Evolutionary conservation across 2,113 vertebrate species (phyloP).

Genomic region (Thamnophis sirtalis): DNA sequence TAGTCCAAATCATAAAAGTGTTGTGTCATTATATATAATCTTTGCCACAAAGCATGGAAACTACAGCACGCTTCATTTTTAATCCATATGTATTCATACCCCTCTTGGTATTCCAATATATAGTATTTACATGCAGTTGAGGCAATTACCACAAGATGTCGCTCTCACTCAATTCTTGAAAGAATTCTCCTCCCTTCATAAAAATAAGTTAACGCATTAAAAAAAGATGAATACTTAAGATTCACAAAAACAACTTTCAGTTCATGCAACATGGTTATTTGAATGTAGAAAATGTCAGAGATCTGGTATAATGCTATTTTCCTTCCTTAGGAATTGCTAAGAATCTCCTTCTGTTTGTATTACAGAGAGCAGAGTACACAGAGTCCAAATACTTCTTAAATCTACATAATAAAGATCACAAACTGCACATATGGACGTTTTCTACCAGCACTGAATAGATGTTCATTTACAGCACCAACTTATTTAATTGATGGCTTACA

Average conservation of each 20-base stretch:
- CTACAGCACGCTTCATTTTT: not conserved
- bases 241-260: not conserved
- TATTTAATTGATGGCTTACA: not conserved
- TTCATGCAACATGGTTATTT: not conserved
- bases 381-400: not conserved
- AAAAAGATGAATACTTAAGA: not conserved
- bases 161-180: slow-evolving; percentile 56
- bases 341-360: not conserved
- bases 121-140: not conserved
- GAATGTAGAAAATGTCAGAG: not conserved
- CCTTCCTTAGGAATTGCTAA: not conserved
- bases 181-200: not conserved
- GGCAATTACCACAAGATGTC: slow-evolving; percentile 61
- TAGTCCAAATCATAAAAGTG: slow-evolving; percentile 13
- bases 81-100: not conserved
- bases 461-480: not conserved
- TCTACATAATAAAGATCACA: not conserved
- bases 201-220: not conserved
- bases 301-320: not conserved
- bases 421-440: not conserved
- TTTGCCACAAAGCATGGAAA: not conserved
- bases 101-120: not conserved
- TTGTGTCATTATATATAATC: not conserved
- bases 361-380: no score
- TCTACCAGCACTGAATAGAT: not conserved